These are phyloP conservation scores for Argyra leucocephala DNA, from an alignment of 2,888 invertebrate species.

Conservation along the genomic window DNA sequence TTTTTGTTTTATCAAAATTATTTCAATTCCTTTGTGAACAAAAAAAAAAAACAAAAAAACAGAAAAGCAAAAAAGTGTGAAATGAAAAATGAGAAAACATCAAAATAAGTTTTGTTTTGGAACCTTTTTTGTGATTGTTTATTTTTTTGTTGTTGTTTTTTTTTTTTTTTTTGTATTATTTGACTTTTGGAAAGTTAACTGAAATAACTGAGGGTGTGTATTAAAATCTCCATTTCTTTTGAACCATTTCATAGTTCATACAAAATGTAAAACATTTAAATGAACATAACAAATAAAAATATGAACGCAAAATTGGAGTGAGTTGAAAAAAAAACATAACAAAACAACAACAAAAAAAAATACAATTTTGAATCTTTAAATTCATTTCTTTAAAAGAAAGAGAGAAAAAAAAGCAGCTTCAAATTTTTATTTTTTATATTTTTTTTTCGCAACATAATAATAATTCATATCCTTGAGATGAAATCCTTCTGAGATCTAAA, in stretches of 20 bases:
- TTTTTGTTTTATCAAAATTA: not conserved
- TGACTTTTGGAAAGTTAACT: not conserved
- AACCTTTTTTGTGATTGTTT: too few species aligned
- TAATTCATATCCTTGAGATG: conserved; percentile 2
- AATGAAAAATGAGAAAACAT: not conserved
- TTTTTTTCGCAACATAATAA: not conserved
- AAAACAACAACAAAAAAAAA: not conserved
- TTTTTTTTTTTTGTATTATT: not conserved
- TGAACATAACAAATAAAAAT: too few species aligned
- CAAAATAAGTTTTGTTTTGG: not conserved
- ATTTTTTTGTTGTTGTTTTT: not conserved
- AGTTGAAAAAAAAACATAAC: too few species aligned
- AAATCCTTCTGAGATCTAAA: not conserved
- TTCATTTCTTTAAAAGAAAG: not conserved
- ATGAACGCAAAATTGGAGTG: too few species aligned
- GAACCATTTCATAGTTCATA: too few species aligned
- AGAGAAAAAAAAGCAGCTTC: too few species aligned
- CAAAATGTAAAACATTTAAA: too few species aligned
- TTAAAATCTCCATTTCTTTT: too few species aligned
- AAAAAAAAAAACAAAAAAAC: not conserved
- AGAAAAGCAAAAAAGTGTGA: not conserved
- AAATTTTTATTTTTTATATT: not conserved
- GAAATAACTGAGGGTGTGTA: not conserved
- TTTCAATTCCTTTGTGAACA: not conserved
- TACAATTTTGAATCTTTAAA: not conserved